Evolutionary conservation across 2,797 vertebrate genomes (phyloP).

Genomic region (Monodelphis domestica): DNA sequence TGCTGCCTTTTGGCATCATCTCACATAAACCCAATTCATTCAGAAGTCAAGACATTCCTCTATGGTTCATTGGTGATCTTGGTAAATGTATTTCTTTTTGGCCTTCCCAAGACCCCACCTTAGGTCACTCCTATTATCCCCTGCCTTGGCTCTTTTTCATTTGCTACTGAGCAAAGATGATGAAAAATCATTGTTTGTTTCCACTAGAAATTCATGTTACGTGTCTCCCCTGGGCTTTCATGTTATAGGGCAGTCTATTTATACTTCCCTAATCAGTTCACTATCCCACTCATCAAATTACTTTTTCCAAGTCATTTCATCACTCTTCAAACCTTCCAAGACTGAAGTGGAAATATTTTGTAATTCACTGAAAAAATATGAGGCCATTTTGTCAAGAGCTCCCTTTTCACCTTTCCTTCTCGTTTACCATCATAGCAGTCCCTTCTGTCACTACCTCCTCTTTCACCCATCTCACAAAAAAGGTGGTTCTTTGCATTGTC

Average conservation of each 20-base stretch:
- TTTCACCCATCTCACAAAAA: background rate
- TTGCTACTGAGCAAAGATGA: no score
- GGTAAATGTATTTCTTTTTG: no score
- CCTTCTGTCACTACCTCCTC: background rate
- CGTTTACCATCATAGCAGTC: background rate
- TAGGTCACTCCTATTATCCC: no score
- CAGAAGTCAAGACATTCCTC: no score
- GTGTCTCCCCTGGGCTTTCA: background rate
- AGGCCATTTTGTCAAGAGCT: background rate
- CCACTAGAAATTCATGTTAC: background rate
- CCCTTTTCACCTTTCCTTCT: background rate
- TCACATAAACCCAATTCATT: no score
- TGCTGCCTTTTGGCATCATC: no score
- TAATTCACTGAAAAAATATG: background rate
- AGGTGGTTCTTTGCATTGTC: background rate
- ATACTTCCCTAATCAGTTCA: background rate
- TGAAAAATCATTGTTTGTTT: background rate
- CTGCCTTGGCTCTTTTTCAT: no score
- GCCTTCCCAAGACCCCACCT: no score
- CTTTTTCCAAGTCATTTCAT: background rate
- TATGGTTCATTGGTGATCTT: no score
- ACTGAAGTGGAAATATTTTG: background rate
- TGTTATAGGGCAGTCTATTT: background rate
- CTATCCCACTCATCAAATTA: background rate
- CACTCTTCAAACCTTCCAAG: background rate